These are phyloP conservation scores for Chaetura pelagica DNA, from an alignment of 2,113 vertebrate genomes.

Conservation along the genomic window DNA sequence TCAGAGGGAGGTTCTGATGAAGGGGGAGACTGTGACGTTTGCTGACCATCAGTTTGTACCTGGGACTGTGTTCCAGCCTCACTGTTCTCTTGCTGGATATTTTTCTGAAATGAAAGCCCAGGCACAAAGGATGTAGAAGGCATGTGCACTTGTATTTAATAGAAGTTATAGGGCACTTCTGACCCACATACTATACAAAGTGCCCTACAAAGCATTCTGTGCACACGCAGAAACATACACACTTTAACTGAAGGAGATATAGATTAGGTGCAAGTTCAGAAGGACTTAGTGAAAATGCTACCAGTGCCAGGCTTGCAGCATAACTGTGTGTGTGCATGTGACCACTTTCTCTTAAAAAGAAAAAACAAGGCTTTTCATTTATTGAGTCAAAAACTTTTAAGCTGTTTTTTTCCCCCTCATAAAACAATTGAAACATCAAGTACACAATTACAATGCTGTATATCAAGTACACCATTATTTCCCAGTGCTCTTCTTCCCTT, in stretches of 20 bases:
- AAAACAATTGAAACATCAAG: background rate
- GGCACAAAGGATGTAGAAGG: conserved; percentile 85
- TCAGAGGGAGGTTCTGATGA: conserved; percentile 82
- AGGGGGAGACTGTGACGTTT: conserved; percentile 80
- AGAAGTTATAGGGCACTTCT: conserved; percentile 60
- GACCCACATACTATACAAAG: background rate
- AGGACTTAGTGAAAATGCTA: background rate
- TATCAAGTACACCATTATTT: background rate
- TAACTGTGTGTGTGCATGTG: background rate
- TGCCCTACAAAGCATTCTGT: conserved; percentile 34
- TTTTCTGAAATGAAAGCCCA: conserved; percentile 87
- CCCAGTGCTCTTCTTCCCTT: background rate
- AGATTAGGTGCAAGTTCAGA: background rate
- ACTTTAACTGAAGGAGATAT: background rate
- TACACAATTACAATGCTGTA: background rate
- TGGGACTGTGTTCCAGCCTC: conserved; percentile 84
- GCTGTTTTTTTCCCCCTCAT: background rate
- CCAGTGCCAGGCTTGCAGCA: background rate
- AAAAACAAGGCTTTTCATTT: background rate
- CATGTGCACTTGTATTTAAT: conserved; percentile 69
- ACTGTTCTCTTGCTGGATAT: conserved; percentile 82
- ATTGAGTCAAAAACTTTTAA: background rate
- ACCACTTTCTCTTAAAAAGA: background rate
- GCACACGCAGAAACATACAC: conserved; percentile 40
- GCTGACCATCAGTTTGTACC: conserved; percentile 85